phyloP scores from a whole-genome alignment of 2,113 vertebrate genomes.

The Nycticryphes semicollaris region DNA sequence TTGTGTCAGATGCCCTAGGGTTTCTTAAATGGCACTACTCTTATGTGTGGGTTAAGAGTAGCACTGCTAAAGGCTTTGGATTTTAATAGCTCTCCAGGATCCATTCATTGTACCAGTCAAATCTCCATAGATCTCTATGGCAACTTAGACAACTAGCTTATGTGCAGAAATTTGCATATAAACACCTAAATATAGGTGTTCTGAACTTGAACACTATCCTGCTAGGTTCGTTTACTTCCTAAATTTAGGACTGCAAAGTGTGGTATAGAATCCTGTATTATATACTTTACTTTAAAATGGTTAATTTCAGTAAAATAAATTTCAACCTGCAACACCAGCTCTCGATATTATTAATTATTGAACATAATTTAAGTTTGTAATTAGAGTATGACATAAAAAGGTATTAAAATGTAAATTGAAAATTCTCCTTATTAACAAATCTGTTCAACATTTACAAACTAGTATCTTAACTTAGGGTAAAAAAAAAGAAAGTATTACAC shows the following conservation, averaged over 20 bases:
- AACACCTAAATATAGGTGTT: neutral
- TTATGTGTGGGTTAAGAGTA: neutral
- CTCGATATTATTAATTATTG: neutral
- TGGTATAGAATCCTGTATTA: neutral
- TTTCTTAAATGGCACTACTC: neutral
- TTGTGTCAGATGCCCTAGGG: neutral
- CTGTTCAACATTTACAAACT: neutral
- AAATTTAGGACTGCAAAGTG: neutral
- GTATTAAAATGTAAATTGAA: neutral
- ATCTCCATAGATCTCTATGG: neutral
- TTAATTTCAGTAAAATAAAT: neutral
- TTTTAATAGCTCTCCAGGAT: neutral
- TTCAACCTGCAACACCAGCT: neutral
- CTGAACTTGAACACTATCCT: neutral
- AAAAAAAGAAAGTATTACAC: neutral
- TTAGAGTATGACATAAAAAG: neutral
- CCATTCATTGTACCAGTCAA: neutral
- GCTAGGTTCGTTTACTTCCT: neutral
- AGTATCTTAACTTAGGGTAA: neutral
- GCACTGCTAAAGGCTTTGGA: neutral
- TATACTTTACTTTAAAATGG: neutral
- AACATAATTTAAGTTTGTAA: neutral
- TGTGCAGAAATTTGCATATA: neutral
- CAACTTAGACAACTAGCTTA: neutral
- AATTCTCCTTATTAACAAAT: neutral